Evolutionary conservation across 2,888 invertebrate species (phyloP).

Genomic region (Drosophila neutralis): DNA sequence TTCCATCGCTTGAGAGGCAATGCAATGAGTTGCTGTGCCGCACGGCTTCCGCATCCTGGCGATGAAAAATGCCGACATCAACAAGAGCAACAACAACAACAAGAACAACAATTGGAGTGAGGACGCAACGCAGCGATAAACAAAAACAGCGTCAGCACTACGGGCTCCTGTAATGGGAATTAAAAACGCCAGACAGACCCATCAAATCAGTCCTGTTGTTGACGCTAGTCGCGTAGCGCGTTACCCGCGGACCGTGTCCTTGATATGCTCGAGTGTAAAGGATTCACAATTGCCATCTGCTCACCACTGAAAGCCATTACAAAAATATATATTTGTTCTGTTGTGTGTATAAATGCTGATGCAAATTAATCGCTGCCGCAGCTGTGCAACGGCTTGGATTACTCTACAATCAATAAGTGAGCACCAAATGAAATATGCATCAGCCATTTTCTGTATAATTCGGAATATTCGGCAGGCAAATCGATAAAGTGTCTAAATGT

Average conservation of each 20-base stretch:
- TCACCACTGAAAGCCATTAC: slow-evolving; percentile 7
- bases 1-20: slow-evolving; percentile 17
- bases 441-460: slow-evolving; percentile 48
- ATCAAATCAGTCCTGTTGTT: slow-evolving; percentile 69
- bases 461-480: slow-evolving; percentile 66
- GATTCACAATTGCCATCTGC: slow-evolving; percentile 35
- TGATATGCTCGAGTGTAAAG: slow-evolving; percentile 21
- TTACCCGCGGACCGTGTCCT: slow-evolving; percentile 50
- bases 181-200: slow-evolving; percentile 60
- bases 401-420: slow-evolving; percentile 52
- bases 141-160: slow-evolving; percentile 68
- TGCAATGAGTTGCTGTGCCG: slow-evolving; percentile 39
- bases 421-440: slow-evolving; percentile 44
- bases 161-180: slow-evolving; percentile 66
- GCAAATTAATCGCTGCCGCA: slow-evolving; percentile 18
- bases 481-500: slow-evolving; percentile 67
- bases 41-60: slow-evolving; percentile 56
- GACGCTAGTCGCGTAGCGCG: slow-evolving; percentile 56
- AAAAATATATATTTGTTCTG: slow-evolving; percentile 1
- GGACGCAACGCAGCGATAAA: slow-evolving; percentile 70
- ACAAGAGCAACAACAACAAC: slow-evolving; percentile 55
- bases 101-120: slow-evolving; percentile 45
- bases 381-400: slow-evolving; percentile 32
- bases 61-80: slow-evolving; percentile 71
- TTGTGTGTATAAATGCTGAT: slow-evolving; percentile 28